Evolutionary conservation across 2,888 invertebrate species (phyloP).

Genomic region (Tachina lurida): DNA sequence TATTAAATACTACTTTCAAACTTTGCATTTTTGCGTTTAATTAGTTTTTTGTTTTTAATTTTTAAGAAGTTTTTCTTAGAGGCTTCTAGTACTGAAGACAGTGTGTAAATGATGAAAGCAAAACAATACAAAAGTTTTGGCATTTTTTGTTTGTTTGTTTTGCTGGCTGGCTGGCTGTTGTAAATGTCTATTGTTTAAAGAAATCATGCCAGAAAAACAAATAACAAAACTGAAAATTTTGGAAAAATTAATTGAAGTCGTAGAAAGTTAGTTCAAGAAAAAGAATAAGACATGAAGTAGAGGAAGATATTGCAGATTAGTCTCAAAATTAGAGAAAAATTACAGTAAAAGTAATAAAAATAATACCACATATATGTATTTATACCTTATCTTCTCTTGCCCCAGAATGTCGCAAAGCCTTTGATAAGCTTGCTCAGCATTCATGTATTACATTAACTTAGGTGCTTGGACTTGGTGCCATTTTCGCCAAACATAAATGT

Average conservation of each 20-base stretch:
- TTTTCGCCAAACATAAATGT: too few species aligned
- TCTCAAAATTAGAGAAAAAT: too few species aligned
- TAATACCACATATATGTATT: too few species aligned
- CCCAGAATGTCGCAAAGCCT: too few species aligned
- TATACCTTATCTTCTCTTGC: too few species aligned
- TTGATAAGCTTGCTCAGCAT: too few species aligned
- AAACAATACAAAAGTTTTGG: background rate
- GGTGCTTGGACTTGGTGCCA: too few species aligned
- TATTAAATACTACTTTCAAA: slow-evolving; percentile 42
- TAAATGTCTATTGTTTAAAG: background rate
- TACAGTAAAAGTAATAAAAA: too few species aligned
- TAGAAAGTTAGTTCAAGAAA: background rate
- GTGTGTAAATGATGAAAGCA: background rate
- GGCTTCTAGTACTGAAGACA: background rate
- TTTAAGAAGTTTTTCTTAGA: background rate
- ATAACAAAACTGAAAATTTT: background rate
- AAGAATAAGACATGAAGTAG: too few species aligned
- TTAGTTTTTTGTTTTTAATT: slow-evolving; percentile 21
- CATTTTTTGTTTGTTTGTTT: background rate
- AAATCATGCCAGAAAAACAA: background rate
- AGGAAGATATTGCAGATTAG: too few species aligned
- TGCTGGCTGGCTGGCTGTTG: slow-evolving; percentile 19
- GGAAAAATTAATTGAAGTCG: background rate
- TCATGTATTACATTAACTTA: too few species aligned
- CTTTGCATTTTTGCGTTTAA: slow-evolving; percentile 47